Conservation (phyloP, 23 tunicate species). For the Halocynthia roretzi region DNA sequence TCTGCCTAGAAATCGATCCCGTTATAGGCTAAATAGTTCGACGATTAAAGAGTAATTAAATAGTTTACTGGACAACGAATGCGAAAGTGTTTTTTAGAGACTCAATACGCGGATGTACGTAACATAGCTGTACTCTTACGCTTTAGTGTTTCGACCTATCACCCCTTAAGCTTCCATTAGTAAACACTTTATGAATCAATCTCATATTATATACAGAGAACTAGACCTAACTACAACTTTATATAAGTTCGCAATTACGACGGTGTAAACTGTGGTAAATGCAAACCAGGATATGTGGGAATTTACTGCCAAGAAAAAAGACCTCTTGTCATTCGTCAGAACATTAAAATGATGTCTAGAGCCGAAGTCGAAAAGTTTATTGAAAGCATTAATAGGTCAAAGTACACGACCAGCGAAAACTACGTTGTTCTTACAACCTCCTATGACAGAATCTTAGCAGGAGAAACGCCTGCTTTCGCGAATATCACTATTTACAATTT, state of each 20-base stretch:
- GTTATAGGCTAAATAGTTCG: too few species aligned
- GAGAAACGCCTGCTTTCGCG: slow-evolving; percentile 46
- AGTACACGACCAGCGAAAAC: slow-evolving; percentile 57
- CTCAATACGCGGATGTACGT: too few species aligned
- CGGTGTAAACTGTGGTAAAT: slow-evolving; percentile 61
- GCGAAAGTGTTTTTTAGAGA: too few species aligned
- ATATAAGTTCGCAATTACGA: slow-evolving; percentile 79
- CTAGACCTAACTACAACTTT: too few species aligned
- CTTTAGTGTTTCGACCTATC: too few species aligned
- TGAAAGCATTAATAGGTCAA: slow-evolving; percentile 39
- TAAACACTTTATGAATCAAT: too few species aligned
- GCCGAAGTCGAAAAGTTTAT: slow-evolving; percentile 42
- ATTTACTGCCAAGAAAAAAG: slow-evolving; percentile 25
- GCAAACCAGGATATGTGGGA: slow-evolving; percentile 66
- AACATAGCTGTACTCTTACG: too few species aligned
- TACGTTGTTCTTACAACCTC: slow-evolving; percentile 61
- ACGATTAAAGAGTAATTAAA: too few species aligned
- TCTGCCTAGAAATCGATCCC: too few species aligned
- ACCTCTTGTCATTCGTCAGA: slow-evolving; percentile 27
- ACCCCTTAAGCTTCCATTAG: too few species aligned
- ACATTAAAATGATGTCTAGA: slow-evolving; percentile 28
- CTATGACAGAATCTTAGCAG: slow-evolving; percentile 52
- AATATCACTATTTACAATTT: slow-evolving; percentile 59
- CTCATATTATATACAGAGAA: too few species aligned
- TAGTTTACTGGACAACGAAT: too few species aligned